These are phyloP conservation scores for Oceanodroma tethys DNA, from an alignment of 2,113 vertebrate genomes.

Conservation along the genomic window DNA sequence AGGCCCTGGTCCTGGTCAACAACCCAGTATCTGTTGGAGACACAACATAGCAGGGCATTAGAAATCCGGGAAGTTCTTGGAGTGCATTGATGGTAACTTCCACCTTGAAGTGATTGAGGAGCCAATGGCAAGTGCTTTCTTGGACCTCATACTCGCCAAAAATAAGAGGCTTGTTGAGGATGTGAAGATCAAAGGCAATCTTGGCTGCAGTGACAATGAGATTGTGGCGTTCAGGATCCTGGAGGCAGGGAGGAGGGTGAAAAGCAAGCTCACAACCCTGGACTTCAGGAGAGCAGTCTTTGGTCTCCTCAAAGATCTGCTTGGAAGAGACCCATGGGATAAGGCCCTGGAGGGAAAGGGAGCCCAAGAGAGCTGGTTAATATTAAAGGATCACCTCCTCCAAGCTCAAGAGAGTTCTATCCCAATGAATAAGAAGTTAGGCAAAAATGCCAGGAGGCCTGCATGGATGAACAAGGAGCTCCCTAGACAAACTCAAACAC, in stretches of 20 bases:
- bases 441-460: background rate
- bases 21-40: fast-evolving
- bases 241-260: background rate
- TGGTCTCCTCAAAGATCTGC: background rate
- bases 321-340: background rate
- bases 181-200: background rate
- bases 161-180: background rate
- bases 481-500: background rate
- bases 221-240: background rate
- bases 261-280: background rate
- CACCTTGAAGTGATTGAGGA: background rate
- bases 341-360: background rate
- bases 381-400: background rate
- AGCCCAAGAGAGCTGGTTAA: background rate
- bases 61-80: background rate
- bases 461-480: background rate
- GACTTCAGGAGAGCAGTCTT: background rate
- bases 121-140: background rate
- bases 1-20: background rate
- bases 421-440: background rate
- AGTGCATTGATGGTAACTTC: background rate
- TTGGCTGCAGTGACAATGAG: background rate
- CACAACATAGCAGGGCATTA: background rate
- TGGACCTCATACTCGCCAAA: background rate
- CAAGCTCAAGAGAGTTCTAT: background rate